Evolutionary conservation across 1,140 invertebrate genomes (phyloP).

Genomic region (Trichomalopsis sarcophagae): DNA sequence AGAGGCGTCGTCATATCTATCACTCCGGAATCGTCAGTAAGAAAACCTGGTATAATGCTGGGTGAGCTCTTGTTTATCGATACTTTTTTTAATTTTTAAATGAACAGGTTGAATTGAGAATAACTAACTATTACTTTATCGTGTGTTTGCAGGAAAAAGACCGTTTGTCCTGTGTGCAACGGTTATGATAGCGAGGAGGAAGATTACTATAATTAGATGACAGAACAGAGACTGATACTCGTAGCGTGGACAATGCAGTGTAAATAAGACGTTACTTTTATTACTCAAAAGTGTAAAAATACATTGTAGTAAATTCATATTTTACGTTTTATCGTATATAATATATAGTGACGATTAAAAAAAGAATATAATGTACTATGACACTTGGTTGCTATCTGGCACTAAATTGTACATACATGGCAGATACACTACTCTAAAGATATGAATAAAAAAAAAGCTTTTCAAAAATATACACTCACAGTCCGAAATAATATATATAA

Average conservation of each 20-base stretch:
- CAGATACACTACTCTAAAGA: slow-evolving; percentile 22
- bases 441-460: slow-evolving; percentile 47
- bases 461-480: slow-evolving; percentile 35
- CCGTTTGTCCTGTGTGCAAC: slow-evolving; percentile 34
- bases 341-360: slow-evolving; percentile 9
- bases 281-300: slow-evolving; percentile 47
- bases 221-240: slow-evolving; percentile 4
- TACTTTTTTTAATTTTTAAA: slow-evolving; percentile 2
- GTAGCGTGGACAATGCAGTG: background rate
- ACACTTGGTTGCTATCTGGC: slow-evolving; percentile 34
- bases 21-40: slow-evolving; percentile 58
- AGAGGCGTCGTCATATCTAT: slow-evolving; percentile 58
- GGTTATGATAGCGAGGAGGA: slow-evolving; percentile 26
- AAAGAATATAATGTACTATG: slow-evolving; percentile 40
- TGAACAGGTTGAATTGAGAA: no score
- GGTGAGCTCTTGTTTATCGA: background rate
- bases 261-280: slow-evolving; percentile 45
- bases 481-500: slow-evolving; percentile 35
- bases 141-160: background rate
- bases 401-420: slow-evolving; percentile 14
- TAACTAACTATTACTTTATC: no score
- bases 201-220: slow-evolving; percentile 11
- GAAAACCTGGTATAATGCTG: slow-evolving; percentile 36
- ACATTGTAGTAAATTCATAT: slow-evolving; percentile 40
- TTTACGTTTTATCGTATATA: slow-evolving; percentile 32